These are phyloP conservation scores for Halichoeres trimaculatus DNA, from an alignment of 2,113 vertebrate species.

Conservation along the genomic window DNA sequence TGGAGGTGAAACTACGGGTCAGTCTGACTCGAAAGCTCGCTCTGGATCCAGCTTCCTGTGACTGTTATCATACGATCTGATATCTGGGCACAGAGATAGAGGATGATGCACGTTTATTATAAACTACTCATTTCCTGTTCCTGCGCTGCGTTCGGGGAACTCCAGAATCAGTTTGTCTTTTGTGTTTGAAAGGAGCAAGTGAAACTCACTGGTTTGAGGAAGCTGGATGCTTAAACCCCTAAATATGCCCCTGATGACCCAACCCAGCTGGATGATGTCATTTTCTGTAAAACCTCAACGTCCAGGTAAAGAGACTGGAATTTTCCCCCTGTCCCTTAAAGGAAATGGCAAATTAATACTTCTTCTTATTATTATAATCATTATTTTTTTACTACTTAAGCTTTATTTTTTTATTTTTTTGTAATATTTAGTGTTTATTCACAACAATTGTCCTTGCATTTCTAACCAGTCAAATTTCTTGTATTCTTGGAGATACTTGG, in stretches of 20 bases:
- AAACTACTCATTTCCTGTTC: constrained; percentile 38
- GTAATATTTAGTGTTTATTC: too few relatives aligned
- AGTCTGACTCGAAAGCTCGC: constrained; percentile 40
- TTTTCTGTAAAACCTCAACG: too few relatives aligned
- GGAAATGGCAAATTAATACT: too few relatives aligned
- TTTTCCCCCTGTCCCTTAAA: too few relatives aligned
- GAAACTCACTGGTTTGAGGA: constrained; percentile 6
- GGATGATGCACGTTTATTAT: constrained; percentile 23
- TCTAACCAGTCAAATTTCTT: too few relatives aligned
- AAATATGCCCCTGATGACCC: not conserved
- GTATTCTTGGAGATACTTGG: too few relatives aligned
- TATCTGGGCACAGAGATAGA: constrained; percentile 28
- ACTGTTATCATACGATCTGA: constrained; percentile 8
- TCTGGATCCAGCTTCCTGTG: constrained; percentile 27
- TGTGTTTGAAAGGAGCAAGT: not conserved
- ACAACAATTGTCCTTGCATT: too few relatives aligned
- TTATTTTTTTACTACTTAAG: too few relatives aligned
- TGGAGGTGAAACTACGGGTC: constrained; percentile 31
- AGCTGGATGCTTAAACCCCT: not conserved
- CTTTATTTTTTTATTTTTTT: too few relatives aligned
- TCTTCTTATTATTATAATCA: too few relatives aligned
- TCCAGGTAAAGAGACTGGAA: too few relatives aligned
- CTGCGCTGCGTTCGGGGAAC: constrained; percentile 4
- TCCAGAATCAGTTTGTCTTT: constrained; percentile 29
- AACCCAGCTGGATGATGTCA: constrained; percentile 2